These are phyloP conservation scores for Ophiothrix spiculata DNA, from an alignment of 35 echinoderm and acorn worm species.

Conservation along the genomic window DNA sequence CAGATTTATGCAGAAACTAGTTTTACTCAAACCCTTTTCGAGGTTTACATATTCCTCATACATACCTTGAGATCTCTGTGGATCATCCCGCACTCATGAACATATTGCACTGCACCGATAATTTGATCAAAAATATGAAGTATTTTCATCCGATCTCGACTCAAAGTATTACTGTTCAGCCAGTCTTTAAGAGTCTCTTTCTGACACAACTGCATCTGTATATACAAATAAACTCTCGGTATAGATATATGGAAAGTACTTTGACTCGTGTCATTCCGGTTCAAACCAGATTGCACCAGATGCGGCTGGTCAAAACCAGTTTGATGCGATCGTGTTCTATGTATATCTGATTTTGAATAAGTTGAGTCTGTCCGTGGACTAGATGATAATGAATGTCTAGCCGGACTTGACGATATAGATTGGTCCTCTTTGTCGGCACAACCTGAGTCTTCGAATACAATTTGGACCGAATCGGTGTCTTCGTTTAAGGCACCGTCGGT, in stretches of 20 bases:
- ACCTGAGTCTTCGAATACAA: slow-evolving; percentile 60
- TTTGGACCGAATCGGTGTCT: slow-evolving; percentile 30
- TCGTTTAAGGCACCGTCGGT: background rate
- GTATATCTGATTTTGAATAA: background rate
- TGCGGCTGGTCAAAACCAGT: background rate
- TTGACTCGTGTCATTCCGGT: background rate
- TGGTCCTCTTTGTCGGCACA: slow-evolving; percentile 20
- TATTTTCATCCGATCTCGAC: slow-evolving; percentile 36
- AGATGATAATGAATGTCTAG: background rate
- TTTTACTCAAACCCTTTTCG: background rate
- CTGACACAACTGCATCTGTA: slow-evolving; percentile 90
- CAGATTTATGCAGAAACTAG: too few relatives aligned
- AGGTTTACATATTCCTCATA: too few relatives aligned
- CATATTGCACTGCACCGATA: slow-evolving; percentile 67
- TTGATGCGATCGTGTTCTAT: background rate
- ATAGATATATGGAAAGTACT: background rate
- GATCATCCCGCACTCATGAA: slow-evolving; percentile 70
- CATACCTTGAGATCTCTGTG: slow-evolving; percentile 85
- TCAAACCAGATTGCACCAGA: background rate
- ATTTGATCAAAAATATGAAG: slow-evolving; percentile 79
- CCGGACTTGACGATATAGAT: background rate
- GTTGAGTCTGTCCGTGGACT: background rate
- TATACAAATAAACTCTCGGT: slow-evolving; percentile 72
- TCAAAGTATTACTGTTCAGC: slow-evolving; percentile 41
- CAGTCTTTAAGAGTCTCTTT: slow-evolving; percentile 88